These are phyloP conservation scores for Lithodes maja DNA, from an alignment of 2,888 invertebrate genomes.

Conservation along the genomic window DNA sequence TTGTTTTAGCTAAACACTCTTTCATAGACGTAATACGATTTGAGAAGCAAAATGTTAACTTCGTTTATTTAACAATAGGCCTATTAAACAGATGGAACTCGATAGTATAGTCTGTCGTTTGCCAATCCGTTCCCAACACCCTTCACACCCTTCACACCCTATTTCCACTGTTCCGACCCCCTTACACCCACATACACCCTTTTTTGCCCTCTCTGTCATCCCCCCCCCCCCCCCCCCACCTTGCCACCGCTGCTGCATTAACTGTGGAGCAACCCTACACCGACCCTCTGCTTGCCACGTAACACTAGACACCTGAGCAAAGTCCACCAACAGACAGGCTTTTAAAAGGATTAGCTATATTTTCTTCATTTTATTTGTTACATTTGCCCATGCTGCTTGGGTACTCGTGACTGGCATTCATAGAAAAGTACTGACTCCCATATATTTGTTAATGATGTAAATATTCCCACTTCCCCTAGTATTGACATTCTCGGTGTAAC, in stretches of 20 bases:
- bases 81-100: too few species aligned
- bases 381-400: too few species aligned
- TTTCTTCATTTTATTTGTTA: neutral
- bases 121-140: neutral
- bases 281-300: neutral
- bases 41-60: too few species aligned
- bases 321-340: neutral
- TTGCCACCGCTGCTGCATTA: neutral
- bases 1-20: too few species aligned
- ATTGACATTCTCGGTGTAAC: too few species aligned
- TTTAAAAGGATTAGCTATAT: neutral
- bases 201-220: neutral
- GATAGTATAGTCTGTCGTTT: too few species aligned
- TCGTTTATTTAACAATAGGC: too few species aligned
- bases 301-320: neutral
- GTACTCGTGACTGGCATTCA: too few species aligned
- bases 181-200: neutral
- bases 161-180: neutral
- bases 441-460: too few species aligned
- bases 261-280: neutral
- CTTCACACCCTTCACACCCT: neutral
- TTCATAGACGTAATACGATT: too few species aligned
- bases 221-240: neutral
- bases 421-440: too few species aligned
- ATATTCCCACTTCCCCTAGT: too few species aligned